Conservation (phyloP, 2,797 vertebrate genomes). For the Semotilus atromaculatus region DNA sequence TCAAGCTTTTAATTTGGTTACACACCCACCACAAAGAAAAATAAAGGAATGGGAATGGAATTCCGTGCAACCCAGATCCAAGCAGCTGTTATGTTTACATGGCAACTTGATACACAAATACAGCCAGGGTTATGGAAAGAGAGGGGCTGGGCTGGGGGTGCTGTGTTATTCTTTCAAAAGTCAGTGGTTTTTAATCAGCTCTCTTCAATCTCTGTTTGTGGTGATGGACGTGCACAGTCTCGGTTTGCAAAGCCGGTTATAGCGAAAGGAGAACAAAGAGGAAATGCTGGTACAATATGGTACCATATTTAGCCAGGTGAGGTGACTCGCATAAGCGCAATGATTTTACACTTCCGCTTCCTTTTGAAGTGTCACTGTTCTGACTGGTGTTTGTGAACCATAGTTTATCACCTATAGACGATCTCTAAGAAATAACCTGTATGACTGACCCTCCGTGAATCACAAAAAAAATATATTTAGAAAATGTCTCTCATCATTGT, state of each 20-base stretch:
- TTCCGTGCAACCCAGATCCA: slow-evolving; percentile 64
- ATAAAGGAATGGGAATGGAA: slow-evolving; percentile 72
- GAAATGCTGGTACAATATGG: neutral
- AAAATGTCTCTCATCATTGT: neutral
- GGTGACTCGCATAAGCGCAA: neutral
- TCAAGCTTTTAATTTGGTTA: slow-evolving; percentile 63
- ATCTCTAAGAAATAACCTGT: neutral
- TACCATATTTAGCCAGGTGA: neutral
- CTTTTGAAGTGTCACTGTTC: neutral
- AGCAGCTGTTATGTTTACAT: slow-evolving; percentile 83
- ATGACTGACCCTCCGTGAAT: neutral
- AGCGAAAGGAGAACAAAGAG: slow-evolving; percentile 48
- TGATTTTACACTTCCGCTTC: neutral
- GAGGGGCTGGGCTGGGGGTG: slow-evolving; percentile 58
- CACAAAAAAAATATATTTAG: neutral
- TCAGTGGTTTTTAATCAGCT: slow-evolving; percentile 69
- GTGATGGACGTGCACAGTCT: slow-evolving; percentile 56
- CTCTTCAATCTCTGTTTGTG: slow-evolving; percentile 69
- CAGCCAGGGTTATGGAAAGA: slow-evolving; percentile 76
- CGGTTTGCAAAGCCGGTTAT: slow-evolving; percentile 67
- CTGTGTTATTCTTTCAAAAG: slow-evolving; percentile 70
- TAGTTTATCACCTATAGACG: neutral
- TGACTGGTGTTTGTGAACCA: neutral
- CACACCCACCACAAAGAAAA: slow-evolving; percentile 66
- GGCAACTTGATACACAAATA: slow-evolving; percentile 83